Conservation (phyloP, 1,140 invertebrate species). For the Globodera rostochiensis region DNA sequence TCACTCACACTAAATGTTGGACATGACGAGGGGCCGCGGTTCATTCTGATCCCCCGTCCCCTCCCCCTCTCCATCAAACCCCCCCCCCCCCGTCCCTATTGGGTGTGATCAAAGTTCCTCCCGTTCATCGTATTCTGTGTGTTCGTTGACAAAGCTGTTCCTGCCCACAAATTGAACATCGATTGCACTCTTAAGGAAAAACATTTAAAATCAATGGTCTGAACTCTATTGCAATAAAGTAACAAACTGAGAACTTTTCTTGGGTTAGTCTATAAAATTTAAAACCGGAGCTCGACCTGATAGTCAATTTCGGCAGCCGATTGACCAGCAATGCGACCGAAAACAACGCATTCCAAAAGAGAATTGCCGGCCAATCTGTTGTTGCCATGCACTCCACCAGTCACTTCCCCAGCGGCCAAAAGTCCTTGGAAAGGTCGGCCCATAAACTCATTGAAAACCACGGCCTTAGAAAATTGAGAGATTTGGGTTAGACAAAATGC, state of each 20-base stretch:
- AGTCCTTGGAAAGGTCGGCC: conserved; percentile 59
- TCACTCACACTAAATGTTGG: too few relatives aligned
- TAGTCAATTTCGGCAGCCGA: conserved; percentile 56
- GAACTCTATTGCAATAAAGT: too few relatives aligned
- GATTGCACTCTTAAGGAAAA: not conserved
- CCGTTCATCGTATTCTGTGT: not conserved
- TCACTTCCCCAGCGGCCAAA: conserved; percentile 66
- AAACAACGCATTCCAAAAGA: conserved; percentile 66
- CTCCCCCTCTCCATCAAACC: too few relatives aligned
- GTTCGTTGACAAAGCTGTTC: not conserved
- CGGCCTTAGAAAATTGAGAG: conserved; percentile 31
- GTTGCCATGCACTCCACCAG: conserved; percentile 65
- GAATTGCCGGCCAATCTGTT: conserved; percentile 66
- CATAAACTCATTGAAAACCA: conserved; percentile 60
- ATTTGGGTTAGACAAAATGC: not conserved
- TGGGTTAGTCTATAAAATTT: not conserved
- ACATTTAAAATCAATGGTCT: too few relatives aligned
- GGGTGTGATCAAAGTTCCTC: conserved; percentile 9
- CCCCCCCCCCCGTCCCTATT: too few relatives aligned
- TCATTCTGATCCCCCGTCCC: too few relatives aligned
- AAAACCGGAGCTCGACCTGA: not conserved
- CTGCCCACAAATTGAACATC: not conserved
- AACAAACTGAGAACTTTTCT: not conserved
- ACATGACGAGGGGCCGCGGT: too few relatives aligned
- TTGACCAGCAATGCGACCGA: conserved; percentile 65